Base-by-base conservation (phyloP, 2,888 invertebrate species). In the Nemotelus pantherinus region DNA sequence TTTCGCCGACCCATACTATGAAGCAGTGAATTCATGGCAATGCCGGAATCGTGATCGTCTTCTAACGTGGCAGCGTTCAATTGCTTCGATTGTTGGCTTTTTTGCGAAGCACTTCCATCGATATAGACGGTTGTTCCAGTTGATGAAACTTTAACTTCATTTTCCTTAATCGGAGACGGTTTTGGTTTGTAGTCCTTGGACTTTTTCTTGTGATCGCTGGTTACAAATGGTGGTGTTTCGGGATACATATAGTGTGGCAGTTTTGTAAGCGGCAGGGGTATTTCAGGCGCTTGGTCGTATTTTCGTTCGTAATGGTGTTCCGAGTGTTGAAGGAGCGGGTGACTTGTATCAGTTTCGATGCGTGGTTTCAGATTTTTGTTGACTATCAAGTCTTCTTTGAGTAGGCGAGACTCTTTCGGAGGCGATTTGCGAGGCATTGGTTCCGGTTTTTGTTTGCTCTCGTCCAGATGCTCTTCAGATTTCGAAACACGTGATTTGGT, bases 21-120 rank as follows among this genome's bases (percentile, higher is more conserved):
- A 78, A 90, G 88, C 39, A 88, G 78, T 0, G 90, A 90, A 72
- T 92, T 92, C 88, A 94, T 91, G 5, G 93, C 93, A 81, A 94
- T 94, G 0, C 93, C 94, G 1, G 94, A 93, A 84, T 95, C 94
- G 53, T 89, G 88, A 83, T 94, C 93, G 83, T 93, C 93, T 81
- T 93, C 92, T 80, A 88, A 81, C 79, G 90, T 90, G 39, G 90
- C 89, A 58, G 89, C 90, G 80, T 90, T 90, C 3, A 90, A 88
- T 84, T 90, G 91, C 76, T 89, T 86, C n/a, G 84, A 82, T 80
- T 84, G 83, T 47, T 7, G 50, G 6, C 41, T n/a, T 60, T 74
- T 74, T 55, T 63, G 74, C 2, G 70, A n/a, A 3, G 70, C 53
- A 48, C 74, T 60, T 7, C 60, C 74, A 41, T 84, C 84, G n/a